A percentile compares a stretch with the other conserved stretches of the same genome.
Evolutionary conservation across 2,113 vertebrate genomes (phyloP).

Genomic region (Semnornis frantzii): DNA sequence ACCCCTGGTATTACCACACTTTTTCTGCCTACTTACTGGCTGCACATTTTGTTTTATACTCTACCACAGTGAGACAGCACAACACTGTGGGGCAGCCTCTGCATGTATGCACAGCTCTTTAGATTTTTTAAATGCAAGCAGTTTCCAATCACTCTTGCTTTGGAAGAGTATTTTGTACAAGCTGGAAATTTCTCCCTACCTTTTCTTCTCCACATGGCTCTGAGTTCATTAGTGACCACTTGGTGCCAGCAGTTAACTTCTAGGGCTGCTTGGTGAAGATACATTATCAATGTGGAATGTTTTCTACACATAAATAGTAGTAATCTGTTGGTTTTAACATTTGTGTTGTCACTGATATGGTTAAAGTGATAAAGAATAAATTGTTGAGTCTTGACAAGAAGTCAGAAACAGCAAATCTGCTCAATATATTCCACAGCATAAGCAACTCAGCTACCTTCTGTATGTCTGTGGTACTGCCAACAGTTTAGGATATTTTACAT

Average conservation of each 20-base stretch:
- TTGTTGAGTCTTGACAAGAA: conserved; percentile 50
- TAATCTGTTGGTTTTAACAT: conserved; percentile 51
- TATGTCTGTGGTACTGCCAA: conserved; percentile 19
- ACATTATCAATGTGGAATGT: conserved; percentile 11
- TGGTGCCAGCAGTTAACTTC: conserved; percentile 49
- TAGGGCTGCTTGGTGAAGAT: conserved; percentile 30
- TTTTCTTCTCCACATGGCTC: conserved; percentile 1
- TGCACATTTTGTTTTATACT: background rate
- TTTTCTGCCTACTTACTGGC: background rate
- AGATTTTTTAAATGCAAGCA: background rate
- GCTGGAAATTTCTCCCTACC: conserved; percentile 9
- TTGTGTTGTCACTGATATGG: conserved; percentile 35
- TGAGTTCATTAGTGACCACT: conserved; percentile 5
- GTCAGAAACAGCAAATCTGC: conserved; percentile 46
- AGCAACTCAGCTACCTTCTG: background rate
- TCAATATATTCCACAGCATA: conserved; percentile 50
- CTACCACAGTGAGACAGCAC: background rate
- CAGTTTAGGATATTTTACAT: background rate
- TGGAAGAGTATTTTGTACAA: background rate
- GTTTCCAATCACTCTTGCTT: background rate
- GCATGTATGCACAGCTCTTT: rapidly evolving
- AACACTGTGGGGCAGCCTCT: background rate
- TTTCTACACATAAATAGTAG: conserved; percentile 57
- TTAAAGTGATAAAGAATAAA: conserved; percentile 37
- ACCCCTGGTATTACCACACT: background rate